A percentile compares a stretch with the other conserved stretches of the same genome.
Conservation (phyloP, 2,888 invertebrate species). For the Eupithecia insigniata region DNA sequence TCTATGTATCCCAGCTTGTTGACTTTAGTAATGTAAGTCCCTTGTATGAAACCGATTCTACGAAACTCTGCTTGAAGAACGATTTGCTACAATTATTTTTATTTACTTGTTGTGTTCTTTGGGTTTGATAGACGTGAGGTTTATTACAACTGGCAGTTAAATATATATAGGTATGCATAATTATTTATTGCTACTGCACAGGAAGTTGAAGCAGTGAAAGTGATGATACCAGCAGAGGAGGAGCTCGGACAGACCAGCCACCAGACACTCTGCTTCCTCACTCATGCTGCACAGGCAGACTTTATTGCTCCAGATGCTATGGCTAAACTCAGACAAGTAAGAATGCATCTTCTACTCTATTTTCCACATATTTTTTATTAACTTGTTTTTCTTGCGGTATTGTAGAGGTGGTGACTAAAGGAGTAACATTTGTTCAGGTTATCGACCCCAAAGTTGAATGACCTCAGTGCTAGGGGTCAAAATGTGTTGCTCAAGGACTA, state of each 20-base stretch:
- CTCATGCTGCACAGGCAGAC: constrained; percentile 94
- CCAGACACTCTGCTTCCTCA: constrained; percentile 96
- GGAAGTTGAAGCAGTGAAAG: constrained; percentile 97
- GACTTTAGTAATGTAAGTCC: constrained; percentile 94
- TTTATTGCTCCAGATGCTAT: constrained; percentile 98
- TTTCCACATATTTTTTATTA: no score
- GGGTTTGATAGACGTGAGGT: neutral
- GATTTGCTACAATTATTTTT: neutral
- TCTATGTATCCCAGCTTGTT: constrained; percentile 95
- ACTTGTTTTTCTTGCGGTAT: no score
- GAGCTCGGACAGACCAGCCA: constrained; percentile 95
- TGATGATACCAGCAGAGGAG: constrained; percentile 95
- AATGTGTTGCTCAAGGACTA: no score
- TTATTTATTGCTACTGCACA: constrained; percentile 62
- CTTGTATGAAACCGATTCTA: neutral
- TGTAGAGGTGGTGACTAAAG: no score
- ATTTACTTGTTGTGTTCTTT: neutral
- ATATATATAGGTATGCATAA: no score
- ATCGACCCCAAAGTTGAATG: no score
- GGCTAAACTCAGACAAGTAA: constrained; percentile 95
- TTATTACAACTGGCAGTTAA: no score
- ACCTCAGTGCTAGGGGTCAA: no score
- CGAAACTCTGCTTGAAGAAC: neutral
- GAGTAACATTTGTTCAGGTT: no score
- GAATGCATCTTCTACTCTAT: neutral